A percentile compares a stretch with the other conserved stretches of the same genome.
Conservation (phyloP, 2,797 vertebrate species). For the Emydoidea blandingii region DNA sequence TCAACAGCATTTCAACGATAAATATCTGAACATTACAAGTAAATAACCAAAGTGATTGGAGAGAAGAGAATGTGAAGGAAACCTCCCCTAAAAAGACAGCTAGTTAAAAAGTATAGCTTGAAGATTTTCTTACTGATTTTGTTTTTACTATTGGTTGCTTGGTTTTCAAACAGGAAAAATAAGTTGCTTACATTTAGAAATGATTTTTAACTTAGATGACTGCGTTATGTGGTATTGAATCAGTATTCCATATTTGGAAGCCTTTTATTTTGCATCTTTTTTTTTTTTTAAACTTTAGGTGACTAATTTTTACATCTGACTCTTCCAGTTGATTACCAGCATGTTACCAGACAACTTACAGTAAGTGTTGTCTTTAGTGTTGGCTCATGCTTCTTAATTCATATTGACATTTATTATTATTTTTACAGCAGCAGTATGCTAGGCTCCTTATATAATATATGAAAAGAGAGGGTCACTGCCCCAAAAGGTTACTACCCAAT, state of each 20-base stretch:
- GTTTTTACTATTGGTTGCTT: background rate
- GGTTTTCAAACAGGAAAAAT: conserved; percentile 11
- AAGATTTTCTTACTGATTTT: background rate
- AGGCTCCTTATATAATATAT: background rate
- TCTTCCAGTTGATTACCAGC: conserved; percentile 92
- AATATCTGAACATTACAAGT: background rate
- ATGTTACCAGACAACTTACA: conserved; percentile 91
- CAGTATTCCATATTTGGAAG: accelerated
- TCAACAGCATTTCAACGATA: background rate
- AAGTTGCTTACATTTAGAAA: background rate
- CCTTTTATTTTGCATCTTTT: conserved; percentile 53
- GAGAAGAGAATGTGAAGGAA: background rate
- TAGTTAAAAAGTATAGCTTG: background rate
- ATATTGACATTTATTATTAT: background rate
- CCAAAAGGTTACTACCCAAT: background rate
- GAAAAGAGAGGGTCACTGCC: background rate
- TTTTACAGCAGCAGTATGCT: background rate
- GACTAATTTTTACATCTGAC: conserved; percentile 78
- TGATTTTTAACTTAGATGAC: background rate
- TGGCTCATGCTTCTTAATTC: background rate
- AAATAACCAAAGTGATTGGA: background rate
- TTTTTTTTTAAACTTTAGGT: conserved; percentile 63
- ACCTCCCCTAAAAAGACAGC: background rate
- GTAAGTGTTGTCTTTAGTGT: conserved; percentile 83
- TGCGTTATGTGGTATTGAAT: background rate